These are phyloP conservation scores for Staurois parvus DNA, from an alignment of 2,797 vertebrate species.

Conservation along the genomic window DNA sequence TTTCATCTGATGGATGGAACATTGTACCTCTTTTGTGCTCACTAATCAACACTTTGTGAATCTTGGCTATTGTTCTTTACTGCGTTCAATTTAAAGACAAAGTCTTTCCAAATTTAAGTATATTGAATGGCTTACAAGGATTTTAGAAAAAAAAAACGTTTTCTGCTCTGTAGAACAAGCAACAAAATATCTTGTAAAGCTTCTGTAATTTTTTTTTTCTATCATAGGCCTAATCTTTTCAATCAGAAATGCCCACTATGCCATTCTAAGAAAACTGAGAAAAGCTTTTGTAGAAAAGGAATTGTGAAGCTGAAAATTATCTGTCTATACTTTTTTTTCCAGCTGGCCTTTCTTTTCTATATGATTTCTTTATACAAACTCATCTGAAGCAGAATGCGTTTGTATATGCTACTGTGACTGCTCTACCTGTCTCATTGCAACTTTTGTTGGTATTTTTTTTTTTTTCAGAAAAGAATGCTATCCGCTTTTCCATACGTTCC, in stretches of 20 bases:
- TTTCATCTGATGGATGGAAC: constrained; percentile 26
- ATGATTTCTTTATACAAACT: constrained; percentile 9
- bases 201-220: constrained; percentile 45
- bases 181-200: constrained; percentile 25
- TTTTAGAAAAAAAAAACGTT: constrained; percentile 21
- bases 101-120: constrained; percentile 30
- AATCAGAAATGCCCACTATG: constrained; percentile 30
- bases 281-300: constrained; percentile 40
- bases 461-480: background rate
- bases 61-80: constrained; percentile 7
- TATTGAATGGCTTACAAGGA: constrained; percentile 27
- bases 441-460: too few relatives aligned
- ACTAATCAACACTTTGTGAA: constrained; percentile 5
- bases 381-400: constrained; percentile 14
- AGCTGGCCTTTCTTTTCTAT: background rate
- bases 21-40: constrained; percentile 1
- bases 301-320: constrained; percentile 43
- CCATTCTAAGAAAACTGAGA: constrained; percentile 36
- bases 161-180: constrained; percentile 26
- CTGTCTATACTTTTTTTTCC: constrained; percentile 27
- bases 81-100: constrained; percentile 32
- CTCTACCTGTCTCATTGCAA: background rate
- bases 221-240: constrained; percentile 49
- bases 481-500: background rate
- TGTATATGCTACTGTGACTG: constrained; percentile 17